These are phyloP conservation scores for Scarus forsteni DNA, from an alignment of 2,797 vertebrate genomes.

Conservation along the genomic window DNA sequence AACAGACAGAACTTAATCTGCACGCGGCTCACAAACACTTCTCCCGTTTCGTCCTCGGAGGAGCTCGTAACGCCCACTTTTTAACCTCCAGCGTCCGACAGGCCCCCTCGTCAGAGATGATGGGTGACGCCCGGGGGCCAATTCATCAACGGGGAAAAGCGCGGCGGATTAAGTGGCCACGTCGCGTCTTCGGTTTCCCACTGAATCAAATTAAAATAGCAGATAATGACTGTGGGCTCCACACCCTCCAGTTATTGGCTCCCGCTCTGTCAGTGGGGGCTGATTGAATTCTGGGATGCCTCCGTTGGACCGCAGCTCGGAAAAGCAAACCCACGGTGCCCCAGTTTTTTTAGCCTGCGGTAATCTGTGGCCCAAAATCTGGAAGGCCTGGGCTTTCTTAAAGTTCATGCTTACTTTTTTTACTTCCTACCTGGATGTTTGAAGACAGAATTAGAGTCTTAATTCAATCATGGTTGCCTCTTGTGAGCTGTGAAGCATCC, in stretches of 20 bases:
- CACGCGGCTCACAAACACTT: background rate
- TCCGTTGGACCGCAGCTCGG: slow-evolving; percentile 30
- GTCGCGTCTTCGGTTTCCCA: slow-evolving; percentile 49
- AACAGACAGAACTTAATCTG: slow-evolving; percentile 3
- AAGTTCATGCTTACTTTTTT: background rate
- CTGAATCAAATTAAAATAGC: slow-evolving; percentile 73
- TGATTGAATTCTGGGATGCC: slow-evolving; percentile 63
- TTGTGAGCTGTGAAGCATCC: no score
- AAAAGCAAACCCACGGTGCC: slow-evolving; percentile 48
- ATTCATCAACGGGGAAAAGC: slow-evolving; percentile 62
- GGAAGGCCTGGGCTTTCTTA: slow-evolving; percentile 5
- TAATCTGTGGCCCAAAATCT: slow-evolving; percentile 41
- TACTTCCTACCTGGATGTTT: background rate
- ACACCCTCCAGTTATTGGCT: slow-evolving; percentile 67
- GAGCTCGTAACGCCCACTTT: slow-evolving; percentile 8
- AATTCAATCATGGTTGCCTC: no score
- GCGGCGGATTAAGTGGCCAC: slow-evolving; percentile 48
- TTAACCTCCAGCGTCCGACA: slow-evolving; percentile 14
- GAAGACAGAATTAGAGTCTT: background rate
- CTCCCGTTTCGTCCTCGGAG: background rate
- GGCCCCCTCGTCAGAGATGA: slow-evolving; percentile 49
- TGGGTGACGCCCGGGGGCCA: slow-evolving; percentile 29
- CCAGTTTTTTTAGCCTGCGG: slow-evolving; percentile 59
- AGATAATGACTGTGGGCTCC: slow-evolving; percentile 65
- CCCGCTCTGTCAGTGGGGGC: slow-evolving; percentile 44